phyloP scores from a whole-genome alignment of 2,113 vertebrate species.

The Promerops cafer region DNA sequence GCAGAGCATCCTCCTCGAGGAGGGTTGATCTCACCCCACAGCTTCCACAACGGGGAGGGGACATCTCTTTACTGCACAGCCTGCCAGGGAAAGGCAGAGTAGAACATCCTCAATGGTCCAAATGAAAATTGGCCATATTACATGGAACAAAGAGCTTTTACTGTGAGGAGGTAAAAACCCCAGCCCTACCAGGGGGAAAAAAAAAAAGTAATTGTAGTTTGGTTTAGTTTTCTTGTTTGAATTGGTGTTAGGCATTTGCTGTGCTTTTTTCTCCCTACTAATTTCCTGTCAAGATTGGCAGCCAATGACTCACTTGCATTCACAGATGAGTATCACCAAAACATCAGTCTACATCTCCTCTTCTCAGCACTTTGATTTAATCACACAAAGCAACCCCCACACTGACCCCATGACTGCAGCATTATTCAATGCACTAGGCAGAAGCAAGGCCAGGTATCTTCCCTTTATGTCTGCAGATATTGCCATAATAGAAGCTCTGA shows the following conservation, averaged over 20 bases:
- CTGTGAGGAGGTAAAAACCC: background rate
- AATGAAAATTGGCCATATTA: background rate
- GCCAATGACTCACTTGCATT: slow-evolving; percentile 37
- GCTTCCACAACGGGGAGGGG: background rate
- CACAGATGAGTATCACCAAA: slow-evolving; percentile 4
- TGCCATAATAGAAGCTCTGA: background rate
- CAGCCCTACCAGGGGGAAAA: background rate
- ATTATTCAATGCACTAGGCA: background rate
- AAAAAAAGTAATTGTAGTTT: background rate
- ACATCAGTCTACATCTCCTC: background rate
- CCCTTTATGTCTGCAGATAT: background rate
- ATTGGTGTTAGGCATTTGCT: background rate
- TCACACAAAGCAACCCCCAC: background rate
- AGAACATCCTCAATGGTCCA: background rate
- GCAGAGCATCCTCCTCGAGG: background rate
- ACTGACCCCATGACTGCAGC: background rate
- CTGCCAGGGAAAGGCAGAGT: background rate
- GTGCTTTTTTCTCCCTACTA: background rate
- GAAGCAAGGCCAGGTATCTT: background rate
- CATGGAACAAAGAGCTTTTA: background rate
- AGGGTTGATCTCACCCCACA: background rate
- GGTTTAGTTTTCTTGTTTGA: background rate
- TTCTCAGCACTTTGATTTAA: background rate
- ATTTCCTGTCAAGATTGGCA: slow-evolving; percentile 25
- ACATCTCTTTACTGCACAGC: background rate